Percentiles rank a stretch among this genome's conserved stretches.
Evolutionary conservation across 2,888 invertebrate genomes (phyloP).

Genomic region (Crossocerus cetratus): DNA sequence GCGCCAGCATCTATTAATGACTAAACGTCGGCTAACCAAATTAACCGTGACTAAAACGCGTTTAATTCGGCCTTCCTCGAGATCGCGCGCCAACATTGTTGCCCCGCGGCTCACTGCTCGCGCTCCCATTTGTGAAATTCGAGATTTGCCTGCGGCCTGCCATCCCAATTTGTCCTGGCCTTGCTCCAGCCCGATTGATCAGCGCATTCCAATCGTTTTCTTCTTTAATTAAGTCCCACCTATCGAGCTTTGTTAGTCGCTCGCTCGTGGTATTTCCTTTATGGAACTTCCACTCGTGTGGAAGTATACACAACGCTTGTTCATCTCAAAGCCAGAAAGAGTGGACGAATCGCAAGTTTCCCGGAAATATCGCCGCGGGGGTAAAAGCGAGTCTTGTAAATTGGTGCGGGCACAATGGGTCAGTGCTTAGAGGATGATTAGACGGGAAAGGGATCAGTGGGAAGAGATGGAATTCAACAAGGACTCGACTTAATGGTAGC

Average conservation of each 20-base stretch:
- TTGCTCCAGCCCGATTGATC: not conserved
- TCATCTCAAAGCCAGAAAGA: constrained; percentile 16
- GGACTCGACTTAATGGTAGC: not conserved
- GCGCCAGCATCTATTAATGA: constrained; percentile 65
- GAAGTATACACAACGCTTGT: too few species aligned
- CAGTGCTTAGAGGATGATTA: not conserved
- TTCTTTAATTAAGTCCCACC: too few species aligned
- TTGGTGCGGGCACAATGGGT: not conserved
- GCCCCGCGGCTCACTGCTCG: not conserved
- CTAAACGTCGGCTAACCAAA: constrained; percentile 75
- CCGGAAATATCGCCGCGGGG: constrained; percentile 15
- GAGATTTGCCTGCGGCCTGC: not conserved
- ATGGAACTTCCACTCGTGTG: too few species aligned
- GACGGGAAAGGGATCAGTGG: not conserved
- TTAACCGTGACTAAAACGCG: constrained; percentile 75
- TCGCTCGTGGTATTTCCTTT: too few species aligned
- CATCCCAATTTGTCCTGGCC: not conserved
- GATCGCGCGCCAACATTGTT: constrained; percentile 40
- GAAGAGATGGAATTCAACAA: not conserved
- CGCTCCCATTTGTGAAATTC: not conserved
- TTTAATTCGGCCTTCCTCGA: constrained; percentile 60
- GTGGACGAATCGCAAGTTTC: constrained; percentile 39
- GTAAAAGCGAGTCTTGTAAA: constrained; percentile 1
- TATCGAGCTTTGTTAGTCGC: too few species aligned
- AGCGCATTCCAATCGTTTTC: too few species aligned